These are phyloP conservation scores for Mormyrus lacerda DNA, from an alignment of 2,113 vertebrate species.

Conservation along the genomic window DNA sequence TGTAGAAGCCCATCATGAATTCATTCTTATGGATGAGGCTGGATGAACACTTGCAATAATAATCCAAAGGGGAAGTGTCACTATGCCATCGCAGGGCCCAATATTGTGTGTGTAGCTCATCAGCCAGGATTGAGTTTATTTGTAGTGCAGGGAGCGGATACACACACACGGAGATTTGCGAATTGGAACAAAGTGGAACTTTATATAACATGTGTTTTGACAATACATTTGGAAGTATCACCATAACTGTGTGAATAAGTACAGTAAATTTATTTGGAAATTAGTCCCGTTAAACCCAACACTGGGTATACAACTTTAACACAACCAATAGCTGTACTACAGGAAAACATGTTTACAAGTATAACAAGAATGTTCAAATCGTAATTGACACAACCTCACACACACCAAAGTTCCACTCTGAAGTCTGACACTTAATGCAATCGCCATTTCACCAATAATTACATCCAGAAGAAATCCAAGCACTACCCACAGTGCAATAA, in stretches of 20 bases:
- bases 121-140: not conserved
- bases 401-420: slow-evolving; percentile 63
- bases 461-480: slow-evolving; percentile 83
- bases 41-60: not conserved
- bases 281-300: slow-evolving; percentile 58
- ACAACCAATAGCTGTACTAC: slow-evolving; percentile 75
- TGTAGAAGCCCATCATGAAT: not conserved
- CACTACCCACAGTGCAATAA: slow-evolving; percentile 83
- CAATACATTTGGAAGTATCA: slow-evolving; percentile 8
- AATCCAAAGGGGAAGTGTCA: not conserved
- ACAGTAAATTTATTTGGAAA: slow-evolving; percentile 69
- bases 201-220: not conserved
- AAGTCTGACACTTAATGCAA: slow-evolving; percentile 73
- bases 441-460: slow-evolving; percentile 72
- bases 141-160: not conserved
- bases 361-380: slow-evolving; percentile 68
- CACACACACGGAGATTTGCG: not conserved
- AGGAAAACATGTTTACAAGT: slow-evolving; percentile 69
- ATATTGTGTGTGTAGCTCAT: not conserved
- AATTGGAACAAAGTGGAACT: not conserved
- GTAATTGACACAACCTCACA: slow-evolving; percentile 34
- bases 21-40: not conserved
- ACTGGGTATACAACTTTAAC: slow-evolving; percentile 68
- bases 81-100: not conserved
- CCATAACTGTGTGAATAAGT: slow-evolving; percentile 41